Percentiles rank a stretch among this genome's conserved stretches.
Evolutionary conservation across 1,140 invertebrate genomes (phyloP).

Genomic region (Hetaerina americana): DNA sequence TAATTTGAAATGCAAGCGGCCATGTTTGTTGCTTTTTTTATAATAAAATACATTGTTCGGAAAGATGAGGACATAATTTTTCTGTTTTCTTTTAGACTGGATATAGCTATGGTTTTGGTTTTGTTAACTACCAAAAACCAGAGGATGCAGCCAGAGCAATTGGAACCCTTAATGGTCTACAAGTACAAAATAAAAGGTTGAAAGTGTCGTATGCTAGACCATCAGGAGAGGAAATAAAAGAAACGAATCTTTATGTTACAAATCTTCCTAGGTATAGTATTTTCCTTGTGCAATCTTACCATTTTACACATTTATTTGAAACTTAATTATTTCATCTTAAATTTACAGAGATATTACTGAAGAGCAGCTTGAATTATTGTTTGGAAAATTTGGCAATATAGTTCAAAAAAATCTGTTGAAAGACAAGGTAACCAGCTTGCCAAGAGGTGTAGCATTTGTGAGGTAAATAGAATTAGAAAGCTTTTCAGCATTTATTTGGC

Average conservation of each 20-base stretch:
- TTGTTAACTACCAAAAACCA: conserved; percentile 79
- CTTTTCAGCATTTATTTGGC: too few relatives aligned
- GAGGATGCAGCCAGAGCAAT: conserved; percentile 80
- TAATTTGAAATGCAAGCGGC: not conserved
- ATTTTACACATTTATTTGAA: not conserved
- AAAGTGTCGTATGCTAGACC: conserved; percentile 88
- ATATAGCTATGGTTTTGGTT: conserved; percentile 93
- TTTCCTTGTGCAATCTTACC: not conserved
- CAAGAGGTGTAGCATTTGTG: conserved; percentile 83
- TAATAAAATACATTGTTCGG: conserved; percentile 3
- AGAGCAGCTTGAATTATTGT: conserved; percentile 66
- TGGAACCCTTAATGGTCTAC: conserved; percentile 71
- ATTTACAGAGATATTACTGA: conserved; percentile 55
- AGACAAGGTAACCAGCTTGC: conserved; percentile 73
- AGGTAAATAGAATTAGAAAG: too few relatives aligned
- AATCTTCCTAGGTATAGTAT: conserved; percentile 63
- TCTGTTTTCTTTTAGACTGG: conserved; percentile 50
- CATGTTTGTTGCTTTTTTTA: conserved; percentile 15
- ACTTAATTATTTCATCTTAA: not conserved
- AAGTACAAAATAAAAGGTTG: conserved; percentile 71
- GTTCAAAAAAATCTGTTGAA: conserved; percentile 81
- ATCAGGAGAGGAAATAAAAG: conserved; percentile 83
- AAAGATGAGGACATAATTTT: too few relatives aligned
- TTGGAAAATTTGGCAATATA: conserved; percentile 74
- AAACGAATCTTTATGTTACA: conserved; percentile 88